Conservation (phyloP, 2,888 invertebrate genomes). For the Anoplius nigerrimus region DNA sequence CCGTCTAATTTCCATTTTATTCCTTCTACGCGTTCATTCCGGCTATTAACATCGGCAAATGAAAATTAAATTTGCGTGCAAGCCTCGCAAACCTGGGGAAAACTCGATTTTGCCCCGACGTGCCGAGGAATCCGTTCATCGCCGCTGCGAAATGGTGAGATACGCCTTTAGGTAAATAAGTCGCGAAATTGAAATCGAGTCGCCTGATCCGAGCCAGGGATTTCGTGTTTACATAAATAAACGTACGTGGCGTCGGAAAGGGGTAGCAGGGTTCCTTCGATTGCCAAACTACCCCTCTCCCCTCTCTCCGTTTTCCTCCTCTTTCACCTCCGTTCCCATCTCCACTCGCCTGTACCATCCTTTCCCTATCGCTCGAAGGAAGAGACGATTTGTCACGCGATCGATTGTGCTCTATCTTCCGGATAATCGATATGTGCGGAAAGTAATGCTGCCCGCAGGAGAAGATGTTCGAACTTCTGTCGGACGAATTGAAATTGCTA, state of each 20-base stretch:
- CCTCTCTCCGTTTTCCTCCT: no score
- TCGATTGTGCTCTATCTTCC: no score
- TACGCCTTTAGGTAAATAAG: conserved; percentile 40
- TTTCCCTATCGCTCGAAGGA: background rate
- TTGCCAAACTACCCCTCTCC: no score
- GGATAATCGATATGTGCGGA: no score
- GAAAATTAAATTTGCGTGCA: conserved; percentile 44
- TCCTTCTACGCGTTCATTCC: conserved; percentile 21
- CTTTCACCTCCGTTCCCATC: no score
- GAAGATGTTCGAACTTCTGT: no score
- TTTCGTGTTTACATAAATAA: conserved; percentile 29
- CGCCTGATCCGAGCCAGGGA: conserved; percentile 20
- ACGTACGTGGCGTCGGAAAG: background rate
- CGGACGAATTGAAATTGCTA: no score
- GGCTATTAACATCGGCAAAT: conserved; percentile 29
- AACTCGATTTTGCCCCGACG: conserved; percentile 35
- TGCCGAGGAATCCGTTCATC: conserved; percentile 1
- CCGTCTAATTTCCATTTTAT: conserved; percentile 23
- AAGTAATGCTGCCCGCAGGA: no score
- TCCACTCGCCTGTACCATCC: background rate
- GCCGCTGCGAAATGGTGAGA: conserved; percentile 3
- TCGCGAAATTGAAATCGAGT: conserved; percentile 50
- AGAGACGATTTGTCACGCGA: no score
- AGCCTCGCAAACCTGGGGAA: conserved; percentile 18
- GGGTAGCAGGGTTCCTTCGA: no score